A percentile compares a stretch with the other conserved stretches of the same genome.
These are phyloP conservation scores for Mionectes macconnelli DNA, from an alignment of 2,113 vertebrate species.

Conservation along the genomic window DNA sequence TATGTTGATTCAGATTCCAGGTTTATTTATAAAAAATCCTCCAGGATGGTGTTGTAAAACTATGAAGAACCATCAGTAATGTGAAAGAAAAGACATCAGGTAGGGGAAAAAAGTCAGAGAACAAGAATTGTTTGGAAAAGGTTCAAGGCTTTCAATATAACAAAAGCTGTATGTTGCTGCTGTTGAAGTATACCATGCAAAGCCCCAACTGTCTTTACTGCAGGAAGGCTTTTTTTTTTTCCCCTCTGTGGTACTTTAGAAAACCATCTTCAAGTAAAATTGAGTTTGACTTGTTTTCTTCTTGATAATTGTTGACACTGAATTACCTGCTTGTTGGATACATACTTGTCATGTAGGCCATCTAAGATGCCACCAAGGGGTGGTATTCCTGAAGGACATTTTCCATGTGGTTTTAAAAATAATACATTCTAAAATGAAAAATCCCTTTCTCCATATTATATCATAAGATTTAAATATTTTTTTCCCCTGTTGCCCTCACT, in stretches of 20 bases:
- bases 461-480: background rate
- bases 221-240: background rate
- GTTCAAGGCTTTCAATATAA: background rate
- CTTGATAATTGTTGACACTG: background rate
- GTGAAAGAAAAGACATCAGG: background rate
- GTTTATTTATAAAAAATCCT: background rate
- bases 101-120: background rate
- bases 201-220: background rate
- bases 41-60: background rate
- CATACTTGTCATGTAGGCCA: background rate
- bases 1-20: background rate
- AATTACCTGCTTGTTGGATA: background rate
- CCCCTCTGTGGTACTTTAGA: background rate
- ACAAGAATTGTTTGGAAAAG: background rate
- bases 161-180: background rate
- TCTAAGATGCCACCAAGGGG: background rate
- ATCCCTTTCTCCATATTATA: background rate
- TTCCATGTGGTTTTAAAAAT: background rate
- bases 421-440: background rate
- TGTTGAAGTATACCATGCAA: background rate
- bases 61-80: background rate
- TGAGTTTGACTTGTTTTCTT: background rate
- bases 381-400: background rate
- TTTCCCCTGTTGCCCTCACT: background rate
- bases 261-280: background rate